These are phyloP conservation scores for Trissolcus japonicus DNA, from an alignment of 2,888 invertebrate genomes.

Conservation along the genomic window DNA sequence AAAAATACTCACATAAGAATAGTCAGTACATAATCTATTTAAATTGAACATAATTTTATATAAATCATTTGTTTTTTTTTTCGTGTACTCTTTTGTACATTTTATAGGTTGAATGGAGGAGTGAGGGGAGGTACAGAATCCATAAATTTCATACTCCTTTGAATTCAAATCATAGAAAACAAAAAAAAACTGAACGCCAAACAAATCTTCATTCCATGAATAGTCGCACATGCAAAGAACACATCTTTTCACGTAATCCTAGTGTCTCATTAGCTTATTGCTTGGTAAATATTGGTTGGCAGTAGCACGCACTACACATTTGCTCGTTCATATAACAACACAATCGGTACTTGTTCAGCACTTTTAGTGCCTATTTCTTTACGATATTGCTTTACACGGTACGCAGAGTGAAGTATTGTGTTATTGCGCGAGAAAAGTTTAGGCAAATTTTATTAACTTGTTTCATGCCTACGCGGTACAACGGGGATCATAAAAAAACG, in stretches of 20 bases:
- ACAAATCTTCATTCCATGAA: conserved; percentile 17
- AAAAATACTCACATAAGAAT: no score
- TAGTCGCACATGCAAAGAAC: conserved; percentile 3
- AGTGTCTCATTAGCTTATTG: conserved; percentile 61
- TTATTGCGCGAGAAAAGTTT: conserved; percentile 11
- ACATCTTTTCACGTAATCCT: conserved; percentile 51
- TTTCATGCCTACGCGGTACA: conserved; percentile 6
- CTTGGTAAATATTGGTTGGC: conserved; percentile 60
- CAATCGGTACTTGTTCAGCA: conserved; percentile 47
- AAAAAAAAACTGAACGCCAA: neutral
- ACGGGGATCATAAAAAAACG: no score
- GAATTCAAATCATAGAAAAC: neutral
- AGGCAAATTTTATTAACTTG: conserved; percentile 29
- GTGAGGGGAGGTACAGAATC: no score
- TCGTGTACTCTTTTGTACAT: no score
- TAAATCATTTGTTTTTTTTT: no score
- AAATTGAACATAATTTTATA: no score
- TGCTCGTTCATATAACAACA: conserved; percentile 48
- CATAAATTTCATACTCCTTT: neutral
- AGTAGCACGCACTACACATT: conserved; percentile 54
- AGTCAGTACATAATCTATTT: no score
- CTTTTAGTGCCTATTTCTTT: conserved; percentile 46
- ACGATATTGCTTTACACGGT: conserved; percentile 32
- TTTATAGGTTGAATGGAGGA: no score
- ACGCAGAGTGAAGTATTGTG: conserved; percentile 22